Evolutionary conservation across 2,113 vertebrate genomes (phyloP).

Genomic region (Trochalopteron elliotii): DNA sequence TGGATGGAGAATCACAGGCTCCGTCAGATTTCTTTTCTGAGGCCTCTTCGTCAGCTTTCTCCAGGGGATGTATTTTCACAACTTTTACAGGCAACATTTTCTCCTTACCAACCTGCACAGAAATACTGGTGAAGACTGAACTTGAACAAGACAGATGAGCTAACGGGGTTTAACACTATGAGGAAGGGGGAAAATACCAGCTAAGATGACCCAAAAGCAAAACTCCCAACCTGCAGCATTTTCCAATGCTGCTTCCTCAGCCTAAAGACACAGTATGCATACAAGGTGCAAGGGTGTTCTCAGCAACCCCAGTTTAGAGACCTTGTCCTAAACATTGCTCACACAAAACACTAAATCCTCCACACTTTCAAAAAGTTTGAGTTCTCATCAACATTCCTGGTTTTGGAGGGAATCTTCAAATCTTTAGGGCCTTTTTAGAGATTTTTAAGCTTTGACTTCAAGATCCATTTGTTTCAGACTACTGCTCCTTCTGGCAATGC

Average conservation of each 20-base stretch:
- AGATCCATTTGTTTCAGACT: background rate
- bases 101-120: conserved; percentile 86
- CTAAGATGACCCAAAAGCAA: background rate
- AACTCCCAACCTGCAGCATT: background rate
- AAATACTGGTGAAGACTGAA: background rate
- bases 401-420: background rate
- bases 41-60: conserved; percentile 81
- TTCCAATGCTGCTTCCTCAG: background rate
- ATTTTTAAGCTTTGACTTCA: background rate
- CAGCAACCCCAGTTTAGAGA: background rate
- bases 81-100: conserved; percentile 88
- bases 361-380: background rate
- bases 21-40: conserved; percentile 90
- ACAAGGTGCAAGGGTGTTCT: background rate
- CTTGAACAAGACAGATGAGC: background rate
- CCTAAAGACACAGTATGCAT: background rate
- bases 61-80: conserved; percentile 89
- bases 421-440: background rate
- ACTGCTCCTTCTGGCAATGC: background rate
- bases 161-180: accelerated
- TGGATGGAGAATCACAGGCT: conserved; percentile 95
- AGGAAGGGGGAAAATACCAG: background rate
- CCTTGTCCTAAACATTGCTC: background rate
- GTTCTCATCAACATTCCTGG: background rate
- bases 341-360: background rate